Base-by-base conservation (phyloP, 2,888 invertebrate species). In the Sarcophaga variegata region DNA sequence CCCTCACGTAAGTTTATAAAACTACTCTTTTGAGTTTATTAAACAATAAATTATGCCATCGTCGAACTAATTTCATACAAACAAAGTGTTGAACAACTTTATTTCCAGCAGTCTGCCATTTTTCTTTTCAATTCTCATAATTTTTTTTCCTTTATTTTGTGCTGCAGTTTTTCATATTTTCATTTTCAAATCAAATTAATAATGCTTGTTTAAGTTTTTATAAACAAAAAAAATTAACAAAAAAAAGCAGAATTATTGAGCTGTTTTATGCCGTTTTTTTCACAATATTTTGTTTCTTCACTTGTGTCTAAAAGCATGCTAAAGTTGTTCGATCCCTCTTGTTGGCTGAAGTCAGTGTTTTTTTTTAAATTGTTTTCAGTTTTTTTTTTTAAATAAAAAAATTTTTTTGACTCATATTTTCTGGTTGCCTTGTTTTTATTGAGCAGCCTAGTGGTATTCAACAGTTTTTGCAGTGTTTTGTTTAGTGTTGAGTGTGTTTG, bases 31-130 rank as follows among this genome's bases (percentile, higher is more conserved):
- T 2, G 54, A 54, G 14, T 54, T 54, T 54, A 54, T 14, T 54
- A 49, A 49, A 49, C 49, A 49, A 49, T 49, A 49, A 11, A 49
- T 54, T 54, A 14, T 76, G 12, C 69, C 45, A 77, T 64, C 27
- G 70, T 66, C 4, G 11, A 60, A 71, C 66, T 25, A 79, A 83
- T 80, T 76, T 76, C 22, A 66, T 84, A 64, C 76, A 62, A 37
- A 81, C 49, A 22, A 83, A 78, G 54, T 54, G 47, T 76, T 76
- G 70, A 84, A 81, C 80, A 76, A 84, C 83, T 76, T 83, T 76
- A 20, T 47, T 37, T 54, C 17, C 17, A 54, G 17, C 54, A 54
- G 5, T 54, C 17, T 17, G 14, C 17, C 17, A 37, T 14, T 54
- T 54, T 54, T 54, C 54, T 54, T 54, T 54, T 54, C 54, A 17